Base-by-base conservation (phyloP, 37 sponge, comb jelly and placozoan genomes). In the Geodia barretti region DNA sequence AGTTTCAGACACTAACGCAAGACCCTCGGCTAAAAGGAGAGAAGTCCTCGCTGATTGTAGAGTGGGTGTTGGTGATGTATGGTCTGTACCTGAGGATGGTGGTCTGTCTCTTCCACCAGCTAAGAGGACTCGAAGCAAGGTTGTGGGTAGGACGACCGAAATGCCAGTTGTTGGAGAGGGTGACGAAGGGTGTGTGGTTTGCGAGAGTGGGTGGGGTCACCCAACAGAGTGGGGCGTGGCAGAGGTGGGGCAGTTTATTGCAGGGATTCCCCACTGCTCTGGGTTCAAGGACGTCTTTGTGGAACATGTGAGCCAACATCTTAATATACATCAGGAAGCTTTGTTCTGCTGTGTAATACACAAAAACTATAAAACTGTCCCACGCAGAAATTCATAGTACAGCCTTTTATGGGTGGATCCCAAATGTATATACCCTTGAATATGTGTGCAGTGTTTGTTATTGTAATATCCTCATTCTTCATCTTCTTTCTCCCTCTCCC, bases 271-370 rank as follows among this genome's bases (percentile, higher is more conserved):
- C 20, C 70, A 76, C 30, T 65, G 67, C 42, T 20, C 35, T 23
- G 31, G 74, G 21, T 79, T 72, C 68, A 64, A 58, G 3, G 36
- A 73, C 0, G 43, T 79, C 26, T 89, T 89, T 67, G 39, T n/a
- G 41, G 89, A 83, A 30, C 79, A 89, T 83, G 89, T 89, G 41
- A 74, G 84, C n/a, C n/a, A n/a, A n/a, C n/a, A n/a, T n/a, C n/a
- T n/a, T n/a, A n/a, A n/a, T n/a, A n/a, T n/a, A n/a, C n/a, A n/a
- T n/a, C n/a, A n/a, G n/a, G n/a, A n/a, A n/a, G n/a, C n/a, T n/a
- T n/a, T 65, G 43, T 14, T 47, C 54, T 47, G 14, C 54, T 47
- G 14, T 47, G 54, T 14, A 41, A 4, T 26, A 64, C 65, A 29
- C 11, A 58, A 20, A 58, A 19, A 58, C 60, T 58, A 19, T 58